phyloP scores from a whole-genome alignment of 2,797 vertebrate genomes.

The Helicolenus hilgendorfi region DNA sequence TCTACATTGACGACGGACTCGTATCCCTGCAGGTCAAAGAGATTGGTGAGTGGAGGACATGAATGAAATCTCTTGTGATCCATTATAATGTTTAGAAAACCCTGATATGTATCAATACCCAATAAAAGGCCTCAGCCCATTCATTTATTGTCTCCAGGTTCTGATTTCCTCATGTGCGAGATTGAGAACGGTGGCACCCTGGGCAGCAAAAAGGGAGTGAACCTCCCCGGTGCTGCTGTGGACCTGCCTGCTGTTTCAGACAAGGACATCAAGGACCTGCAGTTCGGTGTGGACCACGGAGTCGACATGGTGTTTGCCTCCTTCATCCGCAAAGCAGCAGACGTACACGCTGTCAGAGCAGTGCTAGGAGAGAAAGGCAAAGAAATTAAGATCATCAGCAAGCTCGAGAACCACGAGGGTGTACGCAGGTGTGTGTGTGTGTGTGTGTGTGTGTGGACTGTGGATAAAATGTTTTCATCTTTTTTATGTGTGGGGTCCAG shows the following conservation, averaged over 20 bases:
- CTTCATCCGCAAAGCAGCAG: conserved; percentile 97
- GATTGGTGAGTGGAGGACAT: conserved; percentile 89
- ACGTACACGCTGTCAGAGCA: conserved; percentile 95
- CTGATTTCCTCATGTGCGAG: conserved; percentile 93
- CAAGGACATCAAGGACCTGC: conserved; percentile 96
- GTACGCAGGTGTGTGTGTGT: conserved; percentile 95
- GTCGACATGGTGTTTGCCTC: conserved; percentile 99
- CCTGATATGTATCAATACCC: background rate
- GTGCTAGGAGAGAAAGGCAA: conserved; percentile 97
- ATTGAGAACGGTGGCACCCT: conserved; percentile 95
- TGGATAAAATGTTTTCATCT: background rate
- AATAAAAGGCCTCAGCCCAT: background rate
- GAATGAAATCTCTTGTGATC: background rate
- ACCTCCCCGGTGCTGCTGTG: conserved; percentile 96
- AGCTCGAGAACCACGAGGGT: conserved; percentile 98
- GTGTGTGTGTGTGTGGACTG: conserved; percentile 60
- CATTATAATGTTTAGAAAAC: background rate
- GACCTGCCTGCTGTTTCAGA: conserved; percentile 97
- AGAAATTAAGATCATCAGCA: conserved; percentile 99
- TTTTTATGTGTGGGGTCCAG: background rate
- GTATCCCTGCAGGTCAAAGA: conserved; percentile 95
- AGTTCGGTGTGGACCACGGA: conserved; percentile 94
- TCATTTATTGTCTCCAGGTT: conserved; percentile 82
- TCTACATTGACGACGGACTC: conserved; percentile 98
- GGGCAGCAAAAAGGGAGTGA: conserved; percentile 99